Conservation (phyloP, 37 sponge, comb jelly and placozoan species). For the Theonella swinhoei region DNA sequence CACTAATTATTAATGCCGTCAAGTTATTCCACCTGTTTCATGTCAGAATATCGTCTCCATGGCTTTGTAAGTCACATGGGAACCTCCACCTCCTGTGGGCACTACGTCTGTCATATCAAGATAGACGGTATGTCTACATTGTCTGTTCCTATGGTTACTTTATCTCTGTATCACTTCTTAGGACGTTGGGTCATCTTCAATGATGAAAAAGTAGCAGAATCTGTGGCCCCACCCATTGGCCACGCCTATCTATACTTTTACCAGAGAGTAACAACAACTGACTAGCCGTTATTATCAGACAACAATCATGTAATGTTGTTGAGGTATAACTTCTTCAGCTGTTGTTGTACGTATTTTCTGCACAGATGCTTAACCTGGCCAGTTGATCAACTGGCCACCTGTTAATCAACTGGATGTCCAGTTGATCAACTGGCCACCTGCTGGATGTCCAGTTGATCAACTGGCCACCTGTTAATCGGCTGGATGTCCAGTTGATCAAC, state of each 20-base stretch:
- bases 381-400: no score
- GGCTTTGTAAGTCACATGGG: conserved; percentile 97
- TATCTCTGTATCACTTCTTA: no score
- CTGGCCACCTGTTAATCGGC: no score
- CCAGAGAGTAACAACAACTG: conserved; percentile 38
- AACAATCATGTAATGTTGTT: no score
- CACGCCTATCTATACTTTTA: conserved; percentile 92
- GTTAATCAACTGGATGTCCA: no score
- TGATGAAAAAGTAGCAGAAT: conserved; percentile 88
- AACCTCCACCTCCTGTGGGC: conserved; percentile 85
- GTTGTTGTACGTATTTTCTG: no score
- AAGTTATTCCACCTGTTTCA: neutral
- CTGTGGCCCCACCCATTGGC: conserved; percentile 76
- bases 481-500: no score
- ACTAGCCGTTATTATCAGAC: no score
- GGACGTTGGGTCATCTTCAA: conserved; percentile 88
- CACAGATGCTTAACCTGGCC: no score
- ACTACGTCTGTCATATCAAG: conserved; percentile 91
- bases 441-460: no score
- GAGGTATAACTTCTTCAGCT: no score
- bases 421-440: no score
- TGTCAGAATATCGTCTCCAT: conserved; percentile 65
- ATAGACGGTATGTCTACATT: conserved; percentile 73
- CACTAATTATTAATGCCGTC: neutral
- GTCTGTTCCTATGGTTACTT: neutral